phyloP scores from a whole-genome alignment of 2,113 vertebrate species.

The Ptychochromis oligacanthus region DNA sequence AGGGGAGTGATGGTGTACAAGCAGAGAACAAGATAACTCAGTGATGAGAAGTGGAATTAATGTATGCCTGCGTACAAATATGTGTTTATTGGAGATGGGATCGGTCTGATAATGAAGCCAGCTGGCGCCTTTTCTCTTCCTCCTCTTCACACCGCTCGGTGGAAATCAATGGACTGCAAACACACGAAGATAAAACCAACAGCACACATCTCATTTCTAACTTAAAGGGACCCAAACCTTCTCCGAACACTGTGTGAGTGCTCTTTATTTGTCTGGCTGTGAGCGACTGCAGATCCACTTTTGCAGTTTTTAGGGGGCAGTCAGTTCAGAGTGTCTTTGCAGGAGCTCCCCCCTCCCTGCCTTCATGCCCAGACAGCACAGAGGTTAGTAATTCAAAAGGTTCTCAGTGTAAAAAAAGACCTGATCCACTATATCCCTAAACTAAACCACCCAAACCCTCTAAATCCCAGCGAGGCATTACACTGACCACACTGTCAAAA shows the following conservation, averaged over 20 bases:
- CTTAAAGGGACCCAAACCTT: not conserved
- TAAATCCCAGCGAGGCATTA: slow-evolving; percentile 49
- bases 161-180: slow-evolving; percentile 17
- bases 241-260: not conserved
- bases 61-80: not conserved
- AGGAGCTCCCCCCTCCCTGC: not conserved
- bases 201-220: slow-evolving; percentile 1
- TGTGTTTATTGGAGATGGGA: slow-evolving; percentile 7
- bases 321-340: not conserved
- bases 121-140: slow-evolving; percentile 18
- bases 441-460: slow-evolving; percentile 46
- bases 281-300: not conserved
- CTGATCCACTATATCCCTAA: slow-evolving; percentile 49
- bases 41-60: not conserved
- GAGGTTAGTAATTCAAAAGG: slow-evolving; percentile 44
- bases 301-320: not conserved
- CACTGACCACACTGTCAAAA: slow-evolving; percentile 55
- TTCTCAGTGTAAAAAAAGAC: slow-evolving; percentile 35
- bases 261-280: not conserved
- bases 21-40: not conserved
- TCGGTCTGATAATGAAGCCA: slow-evolving; percentile 31
- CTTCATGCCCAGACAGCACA: not conserved
- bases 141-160: not conserved
- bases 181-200: not conserved
- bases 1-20: not conserved